These are phyloP conservation scores for Rhimphoctona megacephalus DNA, from an alignment of 2,888 invertebrate species.

Conservation along the genomic window DNA sequence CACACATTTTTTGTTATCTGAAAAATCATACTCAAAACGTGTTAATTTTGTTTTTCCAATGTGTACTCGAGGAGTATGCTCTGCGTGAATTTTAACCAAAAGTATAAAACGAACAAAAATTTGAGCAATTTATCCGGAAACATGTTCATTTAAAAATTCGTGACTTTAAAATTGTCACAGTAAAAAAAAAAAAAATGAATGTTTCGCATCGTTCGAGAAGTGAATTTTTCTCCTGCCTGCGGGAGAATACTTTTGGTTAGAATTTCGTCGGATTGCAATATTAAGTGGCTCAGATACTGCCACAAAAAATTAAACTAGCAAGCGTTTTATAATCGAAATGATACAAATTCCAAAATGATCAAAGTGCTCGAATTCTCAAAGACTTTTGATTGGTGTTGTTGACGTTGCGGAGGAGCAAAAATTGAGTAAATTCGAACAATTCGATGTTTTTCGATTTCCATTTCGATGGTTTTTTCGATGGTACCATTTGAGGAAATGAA, in stretches of 20 bases:
- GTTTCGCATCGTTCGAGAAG: not conserved
- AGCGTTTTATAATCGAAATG: not conserved
- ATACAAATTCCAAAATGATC: not conserved
- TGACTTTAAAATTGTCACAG: not conserved
- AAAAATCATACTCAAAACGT: not conserved
- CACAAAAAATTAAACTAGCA: not conserved
- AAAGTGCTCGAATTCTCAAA: not conserved
- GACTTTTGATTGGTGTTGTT: not conserved
- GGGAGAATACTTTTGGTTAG: not conserved
- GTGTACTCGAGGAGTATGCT: not conserved
- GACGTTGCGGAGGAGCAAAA: not conserved
- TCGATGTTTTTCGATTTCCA: too few relatives aligned
- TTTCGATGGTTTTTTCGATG: too few relatives aligned
- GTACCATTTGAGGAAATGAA: too few relatives aligned
- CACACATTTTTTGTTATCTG: not conserved
- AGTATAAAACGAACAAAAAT: not conserved
- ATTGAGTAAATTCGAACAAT: not conserved
- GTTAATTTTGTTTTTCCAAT: not conserved
- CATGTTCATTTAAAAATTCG: not conserved
- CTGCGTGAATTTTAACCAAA: not conserved
- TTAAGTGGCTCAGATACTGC: too few relatives aligned
- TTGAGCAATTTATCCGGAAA: not conserved
- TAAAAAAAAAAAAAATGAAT: not conserved
- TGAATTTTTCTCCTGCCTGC: not conserved
- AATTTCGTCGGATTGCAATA: not conserved